Conservation (phyloP, 1,140 invertebrate species). For the Microplitis mediator region DNA sequence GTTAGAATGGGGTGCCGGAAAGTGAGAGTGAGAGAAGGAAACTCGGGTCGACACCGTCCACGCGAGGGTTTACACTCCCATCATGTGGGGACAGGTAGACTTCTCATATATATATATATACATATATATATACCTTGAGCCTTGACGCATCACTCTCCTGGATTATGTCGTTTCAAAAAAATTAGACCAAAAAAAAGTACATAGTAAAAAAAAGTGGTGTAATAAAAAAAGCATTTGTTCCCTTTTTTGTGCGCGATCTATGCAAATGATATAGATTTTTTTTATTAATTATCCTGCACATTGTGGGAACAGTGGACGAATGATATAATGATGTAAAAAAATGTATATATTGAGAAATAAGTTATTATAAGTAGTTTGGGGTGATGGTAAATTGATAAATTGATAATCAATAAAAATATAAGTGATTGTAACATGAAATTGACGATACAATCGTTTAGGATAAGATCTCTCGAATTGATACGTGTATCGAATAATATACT, state of each 20-base stretch:
- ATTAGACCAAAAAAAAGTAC: conserved; percentile 26
- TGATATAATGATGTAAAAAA: background rate
- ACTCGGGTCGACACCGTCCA: background rate
- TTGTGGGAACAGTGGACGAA: background rate
- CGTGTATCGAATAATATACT: conserved; percentile 2
- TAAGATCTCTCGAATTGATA: background rate
- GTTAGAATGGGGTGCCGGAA: conserved; percentile 13
- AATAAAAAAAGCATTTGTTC: conserved; percentile 13
- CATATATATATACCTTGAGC: conserved; percentile 9
- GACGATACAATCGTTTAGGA: background rate
- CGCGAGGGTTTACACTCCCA: background rate
- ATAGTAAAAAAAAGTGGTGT: background rate
- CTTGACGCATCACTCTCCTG: conserved; percentile 28
- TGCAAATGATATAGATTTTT: background rate
- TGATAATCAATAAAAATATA: background rate
- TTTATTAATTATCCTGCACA: background rate
- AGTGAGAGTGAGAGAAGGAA: conserved; percentile 17
- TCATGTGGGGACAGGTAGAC: conserved; percentile 24
- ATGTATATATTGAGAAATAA: background rate
- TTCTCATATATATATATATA: background rate
- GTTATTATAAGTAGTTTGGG: too few species aligned
- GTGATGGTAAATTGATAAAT: too few species aligned
- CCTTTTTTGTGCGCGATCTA: background rate
- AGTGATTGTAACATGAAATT: background rate
- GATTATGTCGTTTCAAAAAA: conserved; percentile 24